Evolutionary conservation across 1,140 invertebrate species (phyloP).

Genomic region (Drosophila repletoides): DNA sequence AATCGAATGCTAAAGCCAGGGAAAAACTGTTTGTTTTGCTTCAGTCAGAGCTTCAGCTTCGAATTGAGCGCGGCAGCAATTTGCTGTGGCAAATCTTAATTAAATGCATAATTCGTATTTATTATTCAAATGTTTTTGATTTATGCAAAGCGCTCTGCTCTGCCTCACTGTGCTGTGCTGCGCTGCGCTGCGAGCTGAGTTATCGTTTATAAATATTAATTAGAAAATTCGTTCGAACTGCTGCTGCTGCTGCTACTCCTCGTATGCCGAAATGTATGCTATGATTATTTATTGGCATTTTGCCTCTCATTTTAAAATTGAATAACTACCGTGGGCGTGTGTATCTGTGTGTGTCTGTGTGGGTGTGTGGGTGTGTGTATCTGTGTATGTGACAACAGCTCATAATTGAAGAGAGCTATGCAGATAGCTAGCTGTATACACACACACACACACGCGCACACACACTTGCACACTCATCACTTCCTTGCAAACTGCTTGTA

Average conservation of each 20-base stretch:
- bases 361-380: not conserved
- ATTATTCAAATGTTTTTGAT: conserved; percentile 75
- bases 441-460: not conserved
- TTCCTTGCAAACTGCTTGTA: conserved; percentile 62
- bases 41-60: conserved; percentile 4
- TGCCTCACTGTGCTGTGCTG: not conserved
- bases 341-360: not conserved
- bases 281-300: conserved; percentile 30
- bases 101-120: conserved; percentile 80
- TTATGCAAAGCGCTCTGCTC: conserved; percentile 60
- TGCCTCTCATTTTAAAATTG: conserved; percentile 46
- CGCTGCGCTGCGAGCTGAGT: too few relatives aligned
- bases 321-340: conserved; percentile 37
- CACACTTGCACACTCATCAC: not conserved
- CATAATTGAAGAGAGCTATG: conserved; percentile 45
- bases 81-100: conserved; percentile 70
- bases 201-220: conserved; percentile 71
- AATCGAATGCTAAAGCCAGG: conserved; percentile 14
- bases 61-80: not conserved
- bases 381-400: conserved; percentile 25
- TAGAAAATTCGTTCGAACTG: conserved; percentile 48
- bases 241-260: too few relatives aligned
- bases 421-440: conserved; percentile 1
- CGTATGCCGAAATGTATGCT: conserved; percentile 30
- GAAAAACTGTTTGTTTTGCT: conserved; percentile 35